Evolutionary conservation across 2,113 vertebrate species (phyloP).

Genomic region (Oreotrochilus melanogaster): DNA sequence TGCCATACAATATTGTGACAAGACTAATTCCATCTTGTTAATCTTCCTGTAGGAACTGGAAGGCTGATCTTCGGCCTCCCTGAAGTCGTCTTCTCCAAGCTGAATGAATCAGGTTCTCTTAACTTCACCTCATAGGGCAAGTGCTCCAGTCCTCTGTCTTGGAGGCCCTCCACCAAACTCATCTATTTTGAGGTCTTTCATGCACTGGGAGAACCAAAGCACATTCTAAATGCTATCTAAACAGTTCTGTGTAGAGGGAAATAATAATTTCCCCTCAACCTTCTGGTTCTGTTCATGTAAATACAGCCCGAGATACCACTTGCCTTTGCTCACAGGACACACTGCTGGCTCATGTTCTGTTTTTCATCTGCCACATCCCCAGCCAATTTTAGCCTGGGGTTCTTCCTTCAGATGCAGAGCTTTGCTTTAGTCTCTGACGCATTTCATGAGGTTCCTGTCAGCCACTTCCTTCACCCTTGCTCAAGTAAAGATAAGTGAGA

Average conservation of each 20-base stretch:
- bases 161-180: not conserved
- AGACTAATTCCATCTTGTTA: not conserved
- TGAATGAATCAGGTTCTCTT: not conserved
- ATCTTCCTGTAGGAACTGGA: not conserved
- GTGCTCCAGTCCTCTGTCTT: not conserved
- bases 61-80: not conserved
- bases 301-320: not conserved
- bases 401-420: not conserved
- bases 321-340: not conserved
- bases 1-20: not conserved
- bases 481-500: not conserved
- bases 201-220: not conserved
- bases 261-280: not conserved
- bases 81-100: not conserved
- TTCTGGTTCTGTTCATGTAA: not conserved
- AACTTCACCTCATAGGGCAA: accelerated
- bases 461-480: not conserved
- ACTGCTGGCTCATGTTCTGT: accelerated
- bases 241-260: not conserved
- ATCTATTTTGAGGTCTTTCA: not conserved
- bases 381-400: not conserved
- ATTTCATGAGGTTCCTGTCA: not conserved
- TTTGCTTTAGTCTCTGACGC: not conserved
- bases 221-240: not conserved
- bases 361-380: not conserved